These are phyloP conservation scores for Dysidea cf. avara DNA, from an alignment of 37 sponge, comb jelly and placozoan genomes.

Conservation along the genomic window DNA sequence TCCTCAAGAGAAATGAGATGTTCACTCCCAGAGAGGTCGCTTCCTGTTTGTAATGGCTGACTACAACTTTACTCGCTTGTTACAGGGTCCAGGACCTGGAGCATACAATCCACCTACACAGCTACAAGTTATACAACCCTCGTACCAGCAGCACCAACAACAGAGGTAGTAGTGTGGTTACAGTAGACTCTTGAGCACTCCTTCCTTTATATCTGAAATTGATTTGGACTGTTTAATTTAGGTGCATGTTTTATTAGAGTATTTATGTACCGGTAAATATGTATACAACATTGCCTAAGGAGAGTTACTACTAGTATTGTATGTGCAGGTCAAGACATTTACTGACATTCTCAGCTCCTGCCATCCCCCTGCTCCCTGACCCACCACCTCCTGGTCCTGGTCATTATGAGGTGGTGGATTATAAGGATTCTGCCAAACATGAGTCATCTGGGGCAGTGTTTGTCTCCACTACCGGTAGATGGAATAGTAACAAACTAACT, in stretches of 20 bases:
- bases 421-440: constrained; percentile 5
- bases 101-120: constrained; percentile 44
- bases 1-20: constrained; percentile 32
- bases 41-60: too few species aligned
- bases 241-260: too few species aligned
- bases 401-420: constrained; percentile 68
- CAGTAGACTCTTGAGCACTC: not conserved
- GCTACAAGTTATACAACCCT: not conserved
- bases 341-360: constrained; percentile 85
- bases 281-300: not conserved
- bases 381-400: constrained; percentile 91
- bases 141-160: not conserved
- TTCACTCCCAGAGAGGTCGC: constrained; percentile 2
- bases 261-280: not conserved
- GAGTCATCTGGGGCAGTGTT: constrained; percentile 55
- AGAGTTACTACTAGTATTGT: not conserved
- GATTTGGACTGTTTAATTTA: too few species aligned
- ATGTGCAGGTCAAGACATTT: constrained; percentile 60
- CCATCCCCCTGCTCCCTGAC: constrained; percentile 80
- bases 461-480: constrained; percentile 55
- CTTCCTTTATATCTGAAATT: too few species aligned
- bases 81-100: constrained; percentile 82
- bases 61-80: not conserved
- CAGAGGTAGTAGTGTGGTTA: not conserved
- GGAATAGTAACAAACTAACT: constrained; percentile 17